Evolutionary conservation across 2,797 vertebrate species (phyloP), one percentile per base, ranked within the genome.

Genomic region (Chloroceryle amazona): DNA sequence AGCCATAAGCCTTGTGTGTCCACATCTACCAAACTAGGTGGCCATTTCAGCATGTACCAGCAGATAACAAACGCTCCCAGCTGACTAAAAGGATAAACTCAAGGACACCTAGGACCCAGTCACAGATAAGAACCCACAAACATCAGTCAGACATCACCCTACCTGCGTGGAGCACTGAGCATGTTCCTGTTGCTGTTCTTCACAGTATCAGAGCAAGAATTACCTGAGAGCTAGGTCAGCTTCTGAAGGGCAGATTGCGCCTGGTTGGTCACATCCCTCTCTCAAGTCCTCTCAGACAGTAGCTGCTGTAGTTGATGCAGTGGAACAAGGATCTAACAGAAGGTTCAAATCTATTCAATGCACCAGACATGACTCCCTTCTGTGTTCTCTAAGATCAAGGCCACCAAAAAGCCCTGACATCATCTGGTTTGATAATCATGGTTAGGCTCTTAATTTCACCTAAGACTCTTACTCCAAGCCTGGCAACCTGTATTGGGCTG

Each of bases 211-310:
- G 91, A 85, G 76, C 82, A 37, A 52, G 63, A 68, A n/a, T 44
- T 31, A 47, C 75, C 37, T 37, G 46, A 41, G 58, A 11, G 2
- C 67, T 4, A 25, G 86, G 44, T 18, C 89, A 80, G 65, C 47
- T 26, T 4, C 22, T 9, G 2, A 61, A 58, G 82, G 73, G 23
- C 88, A 57, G 3, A 1, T 22, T 39, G 41, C 42, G 18, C 35
- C 62, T 12, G 57, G 17, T 13, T 0, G 0, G 35, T 20, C 21
- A 0, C 62, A 47, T 44, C 62, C 49, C 39, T 72, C 35, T 49
- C 49, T 57, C 51, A 11, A 4, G 39, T 82, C 71, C 57, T 68
- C 65, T 72, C 82, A 68, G 66, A 35, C 88, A 81, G 62, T 3
- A 90, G 79, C 72, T 96, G 58, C 68, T 17, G 0, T 19, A n/a